Base-by-base conservation (phyloP, 2,113 vertebrate genomes). In the Octodon degus region DNA sequence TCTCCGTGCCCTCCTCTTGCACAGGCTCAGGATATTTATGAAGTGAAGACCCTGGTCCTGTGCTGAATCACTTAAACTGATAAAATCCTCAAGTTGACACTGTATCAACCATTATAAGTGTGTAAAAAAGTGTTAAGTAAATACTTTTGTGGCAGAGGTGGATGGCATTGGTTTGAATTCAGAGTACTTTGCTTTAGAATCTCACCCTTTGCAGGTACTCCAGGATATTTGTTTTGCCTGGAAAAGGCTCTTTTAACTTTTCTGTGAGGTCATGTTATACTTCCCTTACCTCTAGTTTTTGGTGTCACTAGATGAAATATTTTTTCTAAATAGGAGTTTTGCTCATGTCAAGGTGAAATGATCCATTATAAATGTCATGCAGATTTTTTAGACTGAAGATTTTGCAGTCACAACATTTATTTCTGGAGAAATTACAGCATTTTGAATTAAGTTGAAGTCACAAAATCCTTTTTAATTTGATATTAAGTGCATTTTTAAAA, bases 381-480 rank as follows among this genome's bases (percentile, higher is more conserved):
- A 76, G 90, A 65, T 6, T 8, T 92, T 91, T 92, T 91, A 4
- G 80, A 43, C 2, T 95, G 9, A 89, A 81, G 25, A 67, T 65
- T 27, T 70, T 80, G 30, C 25, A 65, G 80, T 96, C 53, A 50
- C n/a, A 83, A 47, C 14, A 5, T 84, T 91, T 93, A 27, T 88
- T 97, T 93, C 72, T 92, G 55, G 89, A 94, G 70, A 94, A 95
- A 96, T 94, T 93, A 34, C 4, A 96, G 32, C 72, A 58, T 90
- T 94, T 68, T 40, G 12, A 83, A 50, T 90, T 93, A 93, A 91
- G n/a, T 7, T 1, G 55, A 80, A 83, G 53, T 81, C 68, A 85
- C 30, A 80, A 95, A 84, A 86, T 27, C 65, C 85, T 92, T 94
- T 94, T 20, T 77, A 40, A 40, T 91, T 5, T 86, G 90, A 50